A percentile compares a stretch with the other conserved stretches of the same genome.
phyloP scores from a whole-genome alignment of 2,113 vertebrate genomes.

The Neomonachus schauinslandi region DNA sequence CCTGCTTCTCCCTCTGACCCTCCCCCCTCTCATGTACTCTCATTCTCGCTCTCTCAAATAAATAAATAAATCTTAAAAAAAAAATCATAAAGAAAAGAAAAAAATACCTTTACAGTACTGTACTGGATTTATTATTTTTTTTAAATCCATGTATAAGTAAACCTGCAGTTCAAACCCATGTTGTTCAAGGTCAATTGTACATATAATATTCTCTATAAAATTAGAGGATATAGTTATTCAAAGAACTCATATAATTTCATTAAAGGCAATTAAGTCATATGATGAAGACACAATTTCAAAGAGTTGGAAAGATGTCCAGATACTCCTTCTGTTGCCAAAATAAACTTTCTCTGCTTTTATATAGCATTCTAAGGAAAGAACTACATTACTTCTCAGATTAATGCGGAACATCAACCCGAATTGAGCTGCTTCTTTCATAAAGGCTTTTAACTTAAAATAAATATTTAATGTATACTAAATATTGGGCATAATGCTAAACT shows the following conservation, averaged over 20 bases:
- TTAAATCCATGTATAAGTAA: neutral
- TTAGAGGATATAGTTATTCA: neutral
- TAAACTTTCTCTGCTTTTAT: conserved; percentile 36
- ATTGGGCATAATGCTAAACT: neutral
- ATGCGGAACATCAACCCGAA: neutral
- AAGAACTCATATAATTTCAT: neutral
- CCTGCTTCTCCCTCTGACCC: too few species aligned
- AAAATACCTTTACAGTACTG: neutral
- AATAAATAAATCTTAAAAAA: neutral
- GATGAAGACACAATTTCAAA: conserved; percentile 15
- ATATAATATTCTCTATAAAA: neutral
- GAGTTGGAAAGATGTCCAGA: conserved; percentile 13
- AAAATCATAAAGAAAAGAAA: neutral
- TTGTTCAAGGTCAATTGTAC: neutral
- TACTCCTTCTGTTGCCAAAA: neutral
- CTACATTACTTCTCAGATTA: neutral
- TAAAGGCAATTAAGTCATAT: conserved; percentile 16
- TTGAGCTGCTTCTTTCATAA: conserved; percentile 44
- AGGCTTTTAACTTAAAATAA: neutral
- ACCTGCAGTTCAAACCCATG: neutral
- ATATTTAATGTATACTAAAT: neutral
- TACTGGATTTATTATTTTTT: neutral
- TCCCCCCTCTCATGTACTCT: too few species aligned
- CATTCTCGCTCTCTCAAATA: too few species aligned
- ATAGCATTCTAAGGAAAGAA: neutral